Evolutionary conservation across 2,888 invertebrate genomes (phyloP), one percentile per base, ranked within the genome.

Genomic region (Limenitis camilla): DNA sequence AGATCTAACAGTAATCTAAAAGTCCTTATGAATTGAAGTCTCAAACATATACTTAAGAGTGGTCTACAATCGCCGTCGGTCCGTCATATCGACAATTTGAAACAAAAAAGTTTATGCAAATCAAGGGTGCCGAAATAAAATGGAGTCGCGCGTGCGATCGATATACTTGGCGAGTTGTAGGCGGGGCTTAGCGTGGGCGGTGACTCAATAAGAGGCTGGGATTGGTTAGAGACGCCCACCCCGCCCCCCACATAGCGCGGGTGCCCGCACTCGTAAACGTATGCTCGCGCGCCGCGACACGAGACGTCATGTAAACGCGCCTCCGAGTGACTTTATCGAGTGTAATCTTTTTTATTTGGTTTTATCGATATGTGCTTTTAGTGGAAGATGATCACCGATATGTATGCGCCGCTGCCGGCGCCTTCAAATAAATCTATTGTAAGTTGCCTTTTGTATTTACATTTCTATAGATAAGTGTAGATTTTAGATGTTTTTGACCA

Each of bases 111-210:
- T 78, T 81, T 84, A 87, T 86, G 86, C 86, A 86, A 86, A 87
- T 86, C 78, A 70, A 67, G 74, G 71, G 71, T 81, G 74, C 76
- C 79, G 78, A 84, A 85, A 85, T 86, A 86, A 86, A 88, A 88
- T 87, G 87, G 85, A 84, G 83, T 82, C 83, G 75, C 81, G 83
- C 81, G 81, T 81, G 78, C 83, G 87, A 87, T 86, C 87, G 84
- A 86, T 85, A 84, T 54, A 59, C 70, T 62, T 67, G 36, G 74
- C 80, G 83, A 83, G 85, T 84, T 84, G 84, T 75, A 75, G 84
- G 86, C 83, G 84, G 82, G 74, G 74, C 74, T 54, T 61, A 61
- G 70, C 64, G 76, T 78, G 76, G 85, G 85, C 82, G 81, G 83
- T n/a, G 73, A 72, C 74, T 66, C 65, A 73, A 76, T 76, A 76